Base-by-base conservation (phyloP, 2,113 vertebrate species). In the Misgurnus mizolepis region DNA sequence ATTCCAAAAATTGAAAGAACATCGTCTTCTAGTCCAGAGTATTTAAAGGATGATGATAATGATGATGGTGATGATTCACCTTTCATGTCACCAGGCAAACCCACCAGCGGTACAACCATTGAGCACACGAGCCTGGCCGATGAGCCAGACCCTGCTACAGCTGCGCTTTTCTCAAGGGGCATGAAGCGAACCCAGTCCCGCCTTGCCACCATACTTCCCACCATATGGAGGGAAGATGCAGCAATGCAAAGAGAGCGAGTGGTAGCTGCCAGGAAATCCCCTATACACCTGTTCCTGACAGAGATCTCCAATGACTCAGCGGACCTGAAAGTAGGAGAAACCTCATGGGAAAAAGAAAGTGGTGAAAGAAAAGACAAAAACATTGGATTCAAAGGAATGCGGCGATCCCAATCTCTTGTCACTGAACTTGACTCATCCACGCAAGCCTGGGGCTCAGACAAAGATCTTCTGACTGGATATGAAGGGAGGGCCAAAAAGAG, bases 141-240 rank as follows among this genome's bases (percentile, higher is more conserved):
- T 81, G 91, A 93, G 15, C 83, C 86, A 61, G 93, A 93, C 76
- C 92, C 91, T 4, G 79, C 79, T 4, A 79, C 84, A 1, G 27
- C 82, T 1, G 91, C 91, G 67, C 80, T 90, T n/a, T 92, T 93
- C 73, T 90, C 87, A 80, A 86, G 92, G 68, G 93, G 93, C 58
- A 94, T 94, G 92, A 94, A 91, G 47, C 88, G 93, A 82, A 94
- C 93, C 60, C 91, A 94, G 86, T 94, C 93, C 5, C 92, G 92
- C 11, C 93, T 94, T 0, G 91, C 91, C 84, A 93, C 92, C 49
- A 93, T 94, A 76, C 89, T 94, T 4, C 93, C 93, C 0, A 88
- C 88, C 45, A 91, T 94, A 76, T 94, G 93, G 93, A 92, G 88
- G 56, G 92, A 94, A 81, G 92, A 94, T 40, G 92, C 91, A 18